Evolutionary conservation across 1,140 invertebrate genomes (phyloP), one percentile per base, ranked within the genome.

Genomic region (Drosophila navojoa): DNA sequence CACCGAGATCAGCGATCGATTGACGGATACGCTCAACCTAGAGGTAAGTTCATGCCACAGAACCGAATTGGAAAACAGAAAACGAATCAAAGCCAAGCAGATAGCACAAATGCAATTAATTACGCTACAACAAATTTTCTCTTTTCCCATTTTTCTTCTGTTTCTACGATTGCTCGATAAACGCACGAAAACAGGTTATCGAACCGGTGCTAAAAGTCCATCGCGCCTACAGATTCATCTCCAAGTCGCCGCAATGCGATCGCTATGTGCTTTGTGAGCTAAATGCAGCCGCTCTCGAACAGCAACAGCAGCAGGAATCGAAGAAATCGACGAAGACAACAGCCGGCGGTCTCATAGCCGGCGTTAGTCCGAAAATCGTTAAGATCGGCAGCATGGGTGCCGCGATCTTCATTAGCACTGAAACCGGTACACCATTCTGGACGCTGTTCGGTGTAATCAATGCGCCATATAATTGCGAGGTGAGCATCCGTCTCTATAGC

Each of bases 11-110:
- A 96, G 95, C n/a, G 94, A 95, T 81, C 95, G 95, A 89, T 81
- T 97, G 22, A 96, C 95, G 16, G 95, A 97, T 70, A 95, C 95
- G 1, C 93, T 97, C 16, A 97, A 97, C 92, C 92, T 96, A 77
- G 96, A 96, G 91, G 91, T 92, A 77, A 77, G 73, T 57, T n/a
- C 47, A 52, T 2, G 32, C 32, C 7, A 35, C 32, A 35, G 7
- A 29, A 49, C 38, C 29, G 71, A 69, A 82, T 76, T 67, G 52
- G 63, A 55, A 54, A 44, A 38, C 27, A 57, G 2, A 32, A 54
- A 42, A 35, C 10, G 13, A 35, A 58, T 61, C 58, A 52, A 40
- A 61, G 42, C 64, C 64, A 63, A 59, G 5, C 25, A 59, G 29
- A 61, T 67, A 57, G 38, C 53, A 69, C 59, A 79, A 90, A 90